A percentile compares a stretch with the other conserved stretches of the same genome.
Evolutionary conservation across 2,113 vertebrate genomes (phyloP).

Genomic region (Arizona elegans): DNA sequence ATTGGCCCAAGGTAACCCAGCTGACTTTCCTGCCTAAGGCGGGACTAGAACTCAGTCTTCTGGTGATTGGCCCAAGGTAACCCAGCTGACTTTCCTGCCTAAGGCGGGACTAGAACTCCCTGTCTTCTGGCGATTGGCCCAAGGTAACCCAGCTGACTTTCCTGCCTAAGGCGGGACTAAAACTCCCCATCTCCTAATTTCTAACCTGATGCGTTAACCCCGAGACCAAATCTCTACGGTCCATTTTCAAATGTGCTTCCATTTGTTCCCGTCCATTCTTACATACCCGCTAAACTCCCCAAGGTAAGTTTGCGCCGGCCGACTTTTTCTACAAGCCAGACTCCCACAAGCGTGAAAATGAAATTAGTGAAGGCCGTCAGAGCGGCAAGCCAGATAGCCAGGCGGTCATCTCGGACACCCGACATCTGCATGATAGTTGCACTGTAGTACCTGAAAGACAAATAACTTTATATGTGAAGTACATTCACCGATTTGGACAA

Average conservation of each 20-base stretch:
- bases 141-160: neutral
- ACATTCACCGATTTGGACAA: rapidly evolving
- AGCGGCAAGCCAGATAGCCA: conserved; percentile 94
- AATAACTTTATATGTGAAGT: conserved; percentile 26
- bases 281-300: conserved; percentile 85
- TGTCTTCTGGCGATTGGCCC: neutral
- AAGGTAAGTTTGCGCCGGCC: conserved; percentile 90
- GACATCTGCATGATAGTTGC: conserved; percentile 99
- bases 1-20: neutral
- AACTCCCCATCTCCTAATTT: neutral
- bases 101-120: neutral
- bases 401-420: conserved; percentile 86
- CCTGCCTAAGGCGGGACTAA: neutral
- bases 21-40: neutral
- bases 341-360: conserved; percentile 90
- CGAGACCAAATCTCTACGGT: neutral
- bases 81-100: neutral
- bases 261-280: neutral
- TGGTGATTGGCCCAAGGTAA: neutral
- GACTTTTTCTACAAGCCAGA: conserved; percentile 94
- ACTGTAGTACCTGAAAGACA: conserved; percentile 88
- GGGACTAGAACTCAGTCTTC: neutral
- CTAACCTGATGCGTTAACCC: neutral
- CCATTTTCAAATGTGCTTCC: neutral
- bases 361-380: conserved; percentile 94